phyloP scores from a whole-genome alignment of 2,888 invertebrate genomes.

The Pasiphila rectangulata region DNA sequence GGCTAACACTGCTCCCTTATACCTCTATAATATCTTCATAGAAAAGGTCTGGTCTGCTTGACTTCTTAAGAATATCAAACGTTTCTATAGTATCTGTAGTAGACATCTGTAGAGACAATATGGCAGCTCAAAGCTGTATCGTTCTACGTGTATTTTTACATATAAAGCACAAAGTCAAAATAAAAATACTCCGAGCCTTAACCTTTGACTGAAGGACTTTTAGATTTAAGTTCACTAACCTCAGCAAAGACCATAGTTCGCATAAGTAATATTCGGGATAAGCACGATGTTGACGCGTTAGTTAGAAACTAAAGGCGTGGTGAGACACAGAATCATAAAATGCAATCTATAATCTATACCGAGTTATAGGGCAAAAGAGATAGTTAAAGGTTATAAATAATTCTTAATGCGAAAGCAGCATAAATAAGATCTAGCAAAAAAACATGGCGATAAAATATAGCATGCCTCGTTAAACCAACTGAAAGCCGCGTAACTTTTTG shows the following conservation, averaged over 20 bases:
- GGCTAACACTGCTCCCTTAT: constrained; percentile 15
- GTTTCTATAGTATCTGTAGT: not conserved
- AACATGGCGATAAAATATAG: constrained; percentile 34
- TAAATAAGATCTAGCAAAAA: constrained; percentile 36
- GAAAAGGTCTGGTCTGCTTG: not conserved
- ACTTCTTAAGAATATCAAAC: not conserved
- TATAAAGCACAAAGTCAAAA: constrained; percentile 1
- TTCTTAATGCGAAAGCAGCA: constrained; percentile 27
- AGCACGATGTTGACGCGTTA: too few relatives aligned
- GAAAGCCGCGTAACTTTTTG: constrained; percentile 40
- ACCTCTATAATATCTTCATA: too few relatives aligned
- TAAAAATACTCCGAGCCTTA: not conserved
- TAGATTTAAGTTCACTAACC: too few relatives aligned
- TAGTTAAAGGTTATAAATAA: too few relatives aligned
- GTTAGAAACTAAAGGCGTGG: too few relatives aligned
- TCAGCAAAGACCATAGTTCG: too few relatives aligned
- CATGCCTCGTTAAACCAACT: constrained; percentile 42
- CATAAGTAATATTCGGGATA: too few relatives aligned
- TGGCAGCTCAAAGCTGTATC: not conserved
- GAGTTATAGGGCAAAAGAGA: too few relatives aligned
- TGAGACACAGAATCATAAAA: too few relatives aligned
- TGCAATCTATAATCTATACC: too few relatives aligned
- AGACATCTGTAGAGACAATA: too few relatives aligned
- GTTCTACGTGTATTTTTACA: constrained; percentile 1
- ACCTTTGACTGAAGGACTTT: constrained; percentile 3